Conservation (phyloP, 2,888 invertebrate species). For the Acheta domesticus region DNA sequence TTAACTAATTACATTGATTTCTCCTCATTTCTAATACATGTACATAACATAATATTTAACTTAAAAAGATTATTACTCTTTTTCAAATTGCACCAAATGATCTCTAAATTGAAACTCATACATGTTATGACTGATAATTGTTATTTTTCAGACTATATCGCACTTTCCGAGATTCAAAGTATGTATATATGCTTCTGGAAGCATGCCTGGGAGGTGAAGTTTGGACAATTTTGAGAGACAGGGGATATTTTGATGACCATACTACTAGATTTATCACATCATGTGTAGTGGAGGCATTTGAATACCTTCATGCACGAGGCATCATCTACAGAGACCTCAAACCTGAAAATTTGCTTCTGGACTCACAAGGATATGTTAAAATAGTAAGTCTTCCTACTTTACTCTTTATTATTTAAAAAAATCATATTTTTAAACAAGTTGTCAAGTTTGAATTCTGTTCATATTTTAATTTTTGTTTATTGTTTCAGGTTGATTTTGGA, state of each 20-base stretch:
- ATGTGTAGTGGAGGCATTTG: conserved; percentile 67
- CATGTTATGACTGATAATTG: neutral
- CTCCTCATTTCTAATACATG: too few relatives aligned
- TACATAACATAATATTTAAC: too few relatives aligned
- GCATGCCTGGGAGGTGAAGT: conserved; percentile 70
- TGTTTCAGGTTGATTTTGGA: conserved; percentile 59
- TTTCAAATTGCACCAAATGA: neutral
- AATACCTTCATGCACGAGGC: conserved; percentile 62
- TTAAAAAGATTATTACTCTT: neutral
- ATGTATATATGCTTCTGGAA: conserved; percentile 70
- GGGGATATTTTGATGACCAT: conserved; percentile 60
- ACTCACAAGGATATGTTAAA: conserved; percentile 62
- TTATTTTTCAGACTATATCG: conserved; percentile 55
- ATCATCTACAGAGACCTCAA: conserved; percentile 65
- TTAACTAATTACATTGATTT: too few relatives aligned
- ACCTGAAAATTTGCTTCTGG: conserved; percentile 66
- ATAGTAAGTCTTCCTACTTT: conserved; percentile 49
- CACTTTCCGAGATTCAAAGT: conserved; percentile 66
- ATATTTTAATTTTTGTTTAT: conserved; percentile 20
- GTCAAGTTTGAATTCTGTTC: neutral
- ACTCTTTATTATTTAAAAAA: neutral
- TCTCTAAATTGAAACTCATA: too few relatives aligned
- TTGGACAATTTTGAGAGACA: conserved; percentile 68
- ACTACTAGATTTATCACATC: conserved; percentile 65
- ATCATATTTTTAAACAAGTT: neutral